phyloP scores from a whole-genome alignment of 2,888 invertebrate species.

The Pterostichus niger region DNA sequence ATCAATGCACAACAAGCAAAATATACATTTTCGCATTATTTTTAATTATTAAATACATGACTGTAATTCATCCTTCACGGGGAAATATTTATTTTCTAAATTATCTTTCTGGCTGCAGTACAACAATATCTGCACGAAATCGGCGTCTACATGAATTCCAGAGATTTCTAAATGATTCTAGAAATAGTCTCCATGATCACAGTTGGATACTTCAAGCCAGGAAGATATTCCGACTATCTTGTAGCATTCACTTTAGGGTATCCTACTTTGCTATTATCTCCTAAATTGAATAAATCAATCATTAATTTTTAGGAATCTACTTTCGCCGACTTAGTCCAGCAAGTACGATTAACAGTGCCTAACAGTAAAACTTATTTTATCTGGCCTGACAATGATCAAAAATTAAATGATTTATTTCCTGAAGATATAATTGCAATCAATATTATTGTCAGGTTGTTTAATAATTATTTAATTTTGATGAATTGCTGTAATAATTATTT shows the following conservation, averaged over 20 bases:
- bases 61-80: no score
- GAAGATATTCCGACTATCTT: slow-evolving; percentile 68
- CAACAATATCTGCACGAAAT: slow-evolving; percentile 46
- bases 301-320: slow-evolving; percentile 66
- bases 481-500: slow-evolving; percentile 11
- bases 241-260: slow-evolving; percentile 68
- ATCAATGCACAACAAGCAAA: no score
- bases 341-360: slow-evolving; percentile 65
- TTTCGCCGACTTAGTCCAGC: slow-evolving; percentile 67
- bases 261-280: neutral
- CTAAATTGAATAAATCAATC: neutral
- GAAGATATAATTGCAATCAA: slow-evolving; percentile 67
- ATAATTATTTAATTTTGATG: neutral
- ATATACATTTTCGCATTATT: neutral
- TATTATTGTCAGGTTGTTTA: slow-evolving; percentile 57
- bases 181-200: slow-evolving; percentile 68
- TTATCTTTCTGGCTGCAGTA: neutral
- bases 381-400: slow-evolving; percentile 65
- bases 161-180: slow-evolving; percentile 67
- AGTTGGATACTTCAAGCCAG: slow-evolving; percentile 69
- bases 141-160: slow-evolving; percentile 67
- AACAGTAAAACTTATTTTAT: slow-evolving; percentile 54
- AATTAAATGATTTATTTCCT: slow-evolving; percentile 64
- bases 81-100: neutral
- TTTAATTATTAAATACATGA: neutral